Evolutionary conservation across 2,888 invertebrate species (phyloP), one percentile per base, ranked within the genome.

Genomic region (Thymelicus lineola): DNA sequence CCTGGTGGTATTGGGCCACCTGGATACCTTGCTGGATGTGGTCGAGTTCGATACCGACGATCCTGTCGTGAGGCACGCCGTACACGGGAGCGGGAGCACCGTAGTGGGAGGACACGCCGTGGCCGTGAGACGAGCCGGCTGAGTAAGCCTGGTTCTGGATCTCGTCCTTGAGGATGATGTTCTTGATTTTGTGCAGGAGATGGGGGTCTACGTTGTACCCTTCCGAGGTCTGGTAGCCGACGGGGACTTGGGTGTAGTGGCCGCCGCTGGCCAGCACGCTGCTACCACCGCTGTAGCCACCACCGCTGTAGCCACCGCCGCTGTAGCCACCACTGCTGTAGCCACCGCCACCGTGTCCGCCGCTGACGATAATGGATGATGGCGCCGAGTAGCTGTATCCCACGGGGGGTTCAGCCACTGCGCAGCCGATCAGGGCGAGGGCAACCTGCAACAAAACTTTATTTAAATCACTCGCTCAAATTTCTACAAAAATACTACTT

Each of bases 1-100:
- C 95, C 86, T 97, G 97, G 83, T 96, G 95, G 94, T 96, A 97
- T 85, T 97, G 97, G 38, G 97, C 97, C 46, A 97, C 97, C 87
- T 97, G 97, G 87, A 97, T 96, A 75, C 97, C 97, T 82, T 97
- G 97, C 83, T 97, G 96, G 80, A 97, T 96, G 74, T 97, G 97
- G 82, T 97, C 97, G 72, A 97, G 95, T 87, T 97, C 97, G 81
- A 97, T 96, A 72, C 97, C 97, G 71, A 97, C 97, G 73, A 97
- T 96, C 75, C 96, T 95, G 62, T 95, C 94, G 0, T 90, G 79
- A 66, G 96, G 96, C 0, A 95, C 96, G 73, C 96, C 96, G 86
- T 96, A 96, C 57, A 94, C 94, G 6, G 96, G 94, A 46, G 96
- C 95, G 58, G 97, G 97, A 62, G 94, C 94, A 28, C 96, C 96